phyloP scores from a whole-genome alignment of 2,113 vertebrate genomes.

The Passerina amoena region DNA sequence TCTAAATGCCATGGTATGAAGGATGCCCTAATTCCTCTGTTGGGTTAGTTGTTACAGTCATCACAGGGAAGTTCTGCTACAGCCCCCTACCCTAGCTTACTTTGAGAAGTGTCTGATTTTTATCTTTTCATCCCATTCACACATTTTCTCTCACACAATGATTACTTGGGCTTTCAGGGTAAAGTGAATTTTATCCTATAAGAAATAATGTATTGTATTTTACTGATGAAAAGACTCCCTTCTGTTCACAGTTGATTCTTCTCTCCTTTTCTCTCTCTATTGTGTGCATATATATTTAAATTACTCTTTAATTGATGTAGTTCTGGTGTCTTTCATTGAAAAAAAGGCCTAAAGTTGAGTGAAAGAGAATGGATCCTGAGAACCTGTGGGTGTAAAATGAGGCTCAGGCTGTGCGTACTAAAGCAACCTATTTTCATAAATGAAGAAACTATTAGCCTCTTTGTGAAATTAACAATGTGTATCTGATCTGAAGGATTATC shows the following conservation, averaged over 20 bases:
- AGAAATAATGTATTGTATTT: conserved; percentile 2
- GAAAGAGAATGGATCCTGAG: not conserved
- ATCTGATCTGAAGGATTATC: not conserved
- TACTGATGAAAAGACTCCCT: conserved; percentile 43
- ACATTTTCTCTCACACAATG: conserved; percentile 13
- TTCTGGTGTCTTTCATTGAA: conserved; percentile 34
- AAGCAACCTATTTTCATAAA: conserved; percentile 51
- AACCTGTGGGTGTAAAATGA: conserved; percentile 14
- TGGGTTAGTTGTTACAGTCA: not conserved
- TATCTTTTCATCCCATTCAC: conserved; percentile 53
- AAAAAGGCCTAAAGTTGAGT: not conserved
- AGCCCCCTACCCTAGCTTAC: not conserved
- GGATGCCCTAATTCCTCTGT: not conserved
- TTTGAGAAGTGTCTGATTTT: conserved; percentile 33
- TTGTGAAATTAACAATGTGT: conserved; percentile 47
- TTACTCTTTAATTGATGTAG: conserved; percentile 53
- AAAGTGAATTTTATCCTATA: conserved; percentile 28
- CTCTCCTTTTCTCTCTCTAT: conserved; percentile 30
- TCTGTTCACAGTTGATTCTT: conserved; percentile 33
- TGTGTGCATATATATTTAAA: conserved; percentile 52
- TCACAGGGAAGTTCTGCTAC: conserved; percentile 17
- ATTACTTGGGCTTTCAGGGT: conserved; percentile 29
- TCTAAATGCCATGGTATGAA: not conserved
- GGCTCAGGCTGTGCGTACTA: conserved; percentile 32
- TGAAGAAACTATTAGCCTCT: conserved; percentile 57